Percentiles rank a stretch among this genome's conserved stretches.
These are phyloP conservation scores for Melanotaenia maccullochi DNA, from an alignment of 2,797 vertebrate genomes.

Conservation along the genomic window DNA sequence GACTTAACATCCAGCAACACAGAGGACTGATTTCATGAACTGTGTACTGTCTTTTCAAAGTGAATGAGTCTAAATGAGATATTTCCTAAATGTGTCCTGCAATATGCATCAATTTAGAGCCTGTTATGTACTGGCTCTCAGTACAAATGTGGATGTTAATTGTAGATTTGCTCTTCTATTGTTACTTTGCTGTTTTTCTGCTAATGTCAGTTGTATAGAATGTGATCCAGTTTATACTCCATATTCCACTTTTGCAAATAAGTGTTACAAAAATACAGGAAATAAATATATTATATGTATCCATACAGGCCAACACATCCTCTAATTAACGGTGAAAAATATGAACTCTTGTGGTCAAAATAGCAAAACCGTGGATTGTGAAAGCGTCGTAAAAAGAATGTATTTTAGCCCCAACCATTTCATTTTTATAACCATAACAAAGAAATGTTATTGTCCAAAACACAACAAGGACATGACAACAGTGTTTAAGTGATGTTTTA, in stretches of 20 bases:
- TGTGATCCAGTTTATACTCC: neutral
- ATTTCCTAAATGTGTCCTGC: neutral
- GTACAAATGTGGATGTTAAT: neutral
- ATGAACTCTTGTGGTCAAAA: neutral
- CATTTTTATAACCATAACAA: neutral
- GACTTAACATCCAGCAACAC: constrained; percentile 29
- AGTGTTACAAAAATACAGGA: neutral
- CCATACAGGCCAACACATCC: neutral
- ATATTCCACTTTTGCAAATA: neutral
- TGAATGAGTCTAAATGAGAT: neutral
- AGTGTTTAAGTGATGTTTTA: neutral
- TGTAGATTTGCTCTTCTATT: neutral
- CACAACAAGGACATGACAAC: neutral
- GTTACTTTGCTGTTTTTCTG: neutral
- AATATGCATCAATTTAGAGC: neutral
- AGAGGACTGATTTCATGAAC: constrained; percentile 17
- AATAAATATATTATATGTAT: neutral
- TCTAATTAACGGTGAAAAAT: neutral
- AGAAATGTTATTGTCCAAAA: neutral
- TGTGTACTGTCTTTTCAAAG: constrained; percentile 5
- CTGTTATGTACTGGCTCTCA: neutral
- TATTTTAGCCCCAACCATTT: neutral
- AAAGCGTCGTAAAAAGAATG: neutral
- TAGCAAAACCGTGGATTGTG: neutral
- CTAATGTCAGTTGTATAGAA: neutral